These are phyloP conservation scores for Apodemia hepburni DNA, from an alignment of 2,888 invertebrate species.

Conservation along the genomic window DNA sequence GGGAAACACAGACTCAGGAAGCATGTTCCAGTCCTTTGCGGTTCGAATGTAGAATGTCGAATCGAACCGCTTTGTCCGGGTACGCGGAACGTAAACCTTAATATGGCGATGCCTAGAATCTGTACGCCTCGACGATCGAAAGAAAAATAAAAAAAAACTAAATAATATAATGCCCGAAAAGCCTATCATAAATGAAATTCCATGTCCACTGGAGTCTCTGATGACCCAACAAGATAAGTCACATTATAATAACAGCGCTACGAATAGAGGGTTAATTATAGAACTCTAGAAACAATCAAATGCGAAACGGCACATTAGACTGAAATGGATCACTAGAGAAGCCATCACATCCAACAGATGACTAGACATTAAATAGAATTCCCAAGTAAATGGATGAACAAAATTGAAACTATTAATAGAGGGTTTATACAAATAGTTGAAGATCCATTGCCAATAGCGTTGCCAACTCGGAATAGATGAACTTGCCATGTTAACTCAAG, in stretches of 20 bases:
- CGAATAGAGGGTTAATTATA: not conserved
- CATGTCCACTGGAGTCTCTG: not conserved
- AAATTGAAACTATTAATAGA: conserved; percentile 18
- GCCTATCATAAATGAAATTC: not conserved
- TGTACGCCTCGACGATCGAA: no score
- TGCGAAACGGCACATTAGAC: not conserved
- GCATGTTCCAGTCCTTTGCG: no score
- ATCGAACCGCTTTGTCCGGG: no score
- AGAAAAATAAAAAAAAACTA: no score
- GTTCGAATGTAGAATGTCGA: no score
- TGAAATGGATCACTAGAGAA: not conserved
- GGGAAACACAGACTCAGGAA: no score
- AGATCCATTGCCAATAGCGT: conserved; percentile 36
- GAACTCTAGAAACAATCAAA: not conserved
- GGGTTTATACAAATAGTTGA: conserved; percentile 12
- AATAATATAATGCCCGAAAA: not conserved
- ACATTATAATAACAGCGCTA: not conserved
- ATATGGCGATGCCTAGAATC: no score
- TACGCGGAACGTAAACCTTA: no score
- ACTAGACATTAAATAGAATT: not conserved
- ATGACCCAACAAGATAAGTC: not conserved
- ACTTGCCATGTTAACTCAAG: conserved; percentile 44
- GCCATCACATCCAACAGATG: not conserved
- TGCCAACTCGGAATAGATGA: conserved; percentile 46
- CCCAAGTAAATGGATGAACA: conserved; percentile 2